Evolutionary conservation across 2,888 invertebrate genomes (phyloP).

Genomic region (Melanchra persicariae): DNA sequence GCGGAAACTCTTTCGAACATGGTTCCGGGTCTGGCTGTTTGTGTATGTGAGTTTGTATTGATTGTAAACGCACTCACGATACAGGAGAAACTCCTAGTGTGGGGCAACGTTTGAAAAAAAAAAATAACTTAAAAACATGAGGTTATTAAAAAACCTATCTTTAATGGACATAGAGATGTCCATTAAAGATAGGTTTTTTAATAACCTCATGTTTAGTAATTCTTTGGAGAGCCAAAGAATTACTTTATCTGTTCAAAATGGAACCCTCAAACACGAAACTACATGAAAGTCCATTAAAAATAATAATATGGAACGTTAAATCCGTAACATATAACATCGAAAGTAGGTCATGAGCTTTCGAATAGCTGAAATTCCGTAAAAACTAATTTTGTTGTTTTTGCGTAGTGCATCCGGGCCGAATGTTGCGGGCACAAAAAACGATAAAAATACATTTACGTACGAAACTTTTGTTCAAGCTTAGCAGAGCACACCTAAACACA

Average conservation of each 20-base stretch:
- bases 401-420: constrained; percentile 6
- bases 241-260: neutral
- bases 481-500: neutral
- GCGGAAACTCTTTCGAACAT: too few relatives aligned
- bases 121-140: too few relatives aligned
- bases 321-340: constrained; percentile 8
- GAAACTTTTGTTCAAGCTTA: neutral
- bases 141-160: too few relatives aligned
- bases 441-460: constrained; percentile 3
- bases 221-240: neutral
- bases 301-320: constrained; percentile 19
- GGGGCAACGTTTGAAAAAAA: too few relatives aligned
- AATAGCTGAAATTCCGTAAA: constrained; percentile 53
- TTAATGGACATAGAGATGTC: too few relatives aligned
- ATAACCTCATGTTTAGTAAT: neutral
- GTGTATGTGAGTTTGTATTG: too few relatives aligned
- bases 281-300: neutral
- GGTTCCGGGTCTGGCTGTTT: too few relatives aligned
- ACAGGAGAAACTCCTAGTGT: too few relatives aligned
- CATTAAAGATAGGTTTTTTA: neutral
- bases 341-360: constrained; percentile 41
- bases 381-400: constrained; percentile 43
- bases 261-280: neutral
- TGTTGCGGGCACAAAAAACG: constrained; percentile 30
- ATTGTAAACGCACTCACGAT: too few relatives aligned